These are phyloP conservation scores for Eulemur albifrons DNA, from an alignment of 2,797 vertebrate species.

Conservation along the genomic window DNA sequence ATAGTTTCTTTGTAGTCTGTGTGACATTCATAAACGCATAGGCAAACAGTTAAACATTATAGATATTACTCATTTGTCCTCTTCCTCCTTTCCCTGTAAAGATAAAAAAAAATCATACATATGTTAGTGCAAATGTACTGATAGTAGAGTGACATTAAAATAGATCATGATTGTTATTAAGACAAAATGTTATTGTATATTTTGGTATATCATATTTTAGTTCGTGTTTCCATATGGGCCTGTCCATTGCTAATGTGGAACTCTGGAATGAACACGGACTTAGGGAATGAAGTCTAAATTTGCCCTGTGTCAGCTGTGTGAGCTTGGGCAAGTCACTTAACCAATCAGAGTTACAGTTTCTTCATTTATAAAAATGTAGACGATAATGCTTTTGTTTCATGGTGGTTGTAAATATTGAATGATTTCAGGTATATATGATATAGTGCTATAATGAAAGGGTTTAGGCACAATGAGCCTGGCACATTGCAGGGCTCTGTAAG, in stretches of 20 bases:
- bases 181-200: not conserved
- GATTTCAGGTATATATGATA: not conserved
- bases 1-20: not conserved
- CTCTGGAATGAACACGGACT: not conserved
- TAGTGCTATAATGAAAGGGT: not conserved
- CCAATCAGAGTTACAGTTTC: not conserved
- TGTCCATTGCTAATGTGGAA: not conserved
- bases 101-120: not conserved
- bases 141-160: not conserved
- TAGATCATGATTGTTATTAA: not conserved
- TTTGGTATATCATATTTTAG: not conserved
- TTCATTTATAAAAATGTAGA: conserved; percentile 10
- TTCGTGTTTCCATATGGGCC: not conserved
- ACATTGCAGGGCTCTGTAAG: not conserved
- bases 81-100: not conserved
- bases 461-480: not conserved
- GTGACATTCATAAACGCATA: not conserved
- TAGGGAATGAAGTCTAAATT: not conserved
- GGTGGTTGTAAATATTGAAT: not conserved
- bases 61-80: not conserved
- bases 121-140: not conserved
- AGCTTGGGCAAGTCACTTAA: not conserved
- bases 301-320: not conserved
- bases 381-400: not conserved
- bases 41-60: not conserved